phyloP scores from a whole-genome alignment of 2,888 invertebrate species.

The Netelia inedita region DNA sequence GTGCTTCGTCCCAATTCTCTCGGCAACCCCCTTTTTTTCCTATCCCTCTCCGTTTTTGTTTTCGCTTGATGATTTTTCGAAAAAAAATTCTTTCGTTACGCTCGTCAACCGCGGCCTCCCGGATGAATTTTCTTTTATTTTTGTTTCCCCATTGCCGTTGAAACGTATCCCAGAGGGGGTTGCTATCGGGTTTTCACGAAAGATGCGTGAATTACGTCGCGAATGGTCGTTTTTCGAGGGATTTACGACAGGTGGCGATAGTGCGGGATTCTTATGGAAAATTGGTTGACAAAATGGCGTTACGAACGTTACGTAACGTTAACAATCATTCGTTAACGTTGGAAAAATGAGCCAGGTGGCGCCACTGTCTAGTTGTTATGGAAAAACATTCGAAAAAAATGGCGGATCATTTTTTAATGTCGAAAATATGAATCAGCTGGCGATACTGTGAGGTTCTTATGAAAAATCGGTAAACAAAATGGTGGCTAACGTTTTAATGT shows the following conservation, averaged over 20 bases:
- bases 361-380: background rate
- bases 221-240: background rate
- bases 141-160: background rate
- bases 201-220: background rate
- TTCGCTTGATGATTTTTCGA: slow-evolving; percentile 44
- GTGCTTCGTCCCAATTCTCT: slow-evolving; percentile 60
- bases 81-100: slow-evolving; percentile 40
- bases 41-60: background rate
- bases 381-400: background rate
- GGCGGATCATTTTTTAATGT: background rate
- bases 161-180: background rate
- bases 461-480: too few relatives aligned
- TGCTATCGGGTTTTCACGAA: background rate
- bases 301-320: too few relatives aligned
- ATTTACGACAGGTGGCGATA: too few relatives aligned
- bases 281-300: too few relatives aligned
- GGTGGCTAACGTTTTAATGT: too few relatives aligned
- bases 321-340: too few relatives aligned
- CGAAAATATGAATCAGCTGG: too few relatives aligned
- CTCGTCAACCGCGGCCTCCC: slow-evolving; percentile 1
- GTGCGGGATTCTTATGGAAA: too few relatives aligned
- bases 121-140: slow-evolving; percentile 37
- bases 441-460: too few relatives aligned
- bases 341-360: background rate
- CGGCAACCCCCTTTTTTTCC: slow-evolving; percentile 4